Evolutionary conservation across 1,140 invertebrate genomes (phyloP).

Genomic region (Limonius californicus): DNA sequence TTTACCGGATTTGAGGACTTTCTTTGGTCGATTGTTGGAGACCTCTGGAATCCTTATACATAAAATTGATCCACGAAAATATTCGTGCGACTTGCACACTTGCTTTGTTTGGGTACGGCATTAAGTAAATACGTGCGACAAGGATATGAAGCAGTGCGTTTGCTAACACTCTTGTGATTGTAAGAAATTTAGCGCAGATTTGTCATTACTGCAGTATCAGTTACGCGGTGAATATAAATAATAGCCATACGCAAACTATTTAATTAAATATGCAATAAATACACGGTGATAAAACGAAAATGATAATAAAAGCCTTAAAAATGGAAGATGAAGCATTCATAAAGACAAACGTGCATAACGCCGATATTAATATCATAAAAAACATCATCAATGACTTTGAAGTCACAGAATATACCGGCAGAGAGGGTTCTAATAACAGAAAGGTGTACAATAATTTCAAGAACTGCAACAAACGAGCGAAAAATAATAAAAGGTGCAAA

Average conservation of each 20-base stretch:
- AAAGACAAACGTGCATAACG: neutral
- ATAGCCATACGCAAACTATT: neutral
- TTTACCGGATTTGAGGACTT: too few relatives aligned
- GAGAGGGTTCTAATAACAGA: neutral
- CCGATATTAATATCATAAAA: constrained; percentile 5
- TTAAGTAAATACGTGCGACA: constrained; percentile 7
- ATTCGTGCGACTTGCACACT: constrained; percentile 10
- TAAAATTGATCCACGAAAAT: constrained; percentile 15
- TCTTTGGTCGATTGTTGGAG: neutral
- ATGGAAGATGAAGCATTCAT: constrained; percentile 8
- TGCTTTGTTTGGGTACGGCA: neutral
- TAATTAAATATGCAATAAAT: neutral
- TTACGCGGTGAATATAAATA: neutral
- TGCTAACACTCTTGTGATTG: neutral
- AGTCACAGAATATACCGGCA: neutral
- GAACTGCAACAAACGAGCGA: neutral
- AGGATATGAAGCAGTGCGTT: neutral
- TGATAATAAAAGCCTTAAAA: neutral
- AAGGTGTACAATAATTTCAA: neutral
- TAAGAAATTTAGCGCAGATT: constrained; percentile 3
- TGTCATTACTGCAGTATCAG: neutral
- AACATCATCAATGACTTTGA: constrained; percentile 7
- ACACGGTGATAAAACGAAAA: neutral
- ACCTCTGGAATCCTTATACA: neutral
- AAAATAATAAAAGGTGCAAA: constrained; percentile 2